phyloP scores from a whole-genome alignment of 2,888 invertebrate genomes.

The Cosmorhoe ocellata region DNA sequence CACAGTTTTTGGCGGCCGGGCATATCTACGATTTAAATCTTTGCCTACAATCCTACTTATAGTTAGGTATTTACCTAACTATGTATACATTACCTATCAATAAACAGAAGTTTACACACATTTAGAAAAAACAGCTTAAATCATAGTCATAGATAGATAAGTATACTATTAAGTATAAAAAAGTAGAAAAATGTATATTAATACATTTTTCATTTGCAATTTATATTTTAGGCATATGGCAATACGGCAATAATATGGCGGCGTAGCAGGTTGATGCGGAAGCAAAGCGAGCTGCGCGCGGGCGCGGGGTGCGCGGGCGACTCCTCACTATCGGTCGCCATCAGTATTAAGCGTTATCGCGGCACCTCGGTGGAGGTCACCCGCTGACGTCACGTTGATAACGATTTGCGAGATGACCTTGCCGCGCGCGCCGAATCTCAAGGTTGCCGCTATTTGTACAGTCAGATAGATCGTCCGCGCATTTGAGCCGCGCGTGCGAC shows the following conservation, averaged over 20 bases:
- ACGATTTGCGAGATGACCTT: slow-evolving; percentile 81
- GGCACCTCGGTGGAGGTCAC: slow-evolving; percentile 78
- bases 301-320: slow-evolving; percentile 44
- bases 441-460: slow-evolving; percentile 80
- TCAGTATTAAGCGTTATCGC: slow-evolving; percentile 69
- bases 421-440: slow-evolving; percentile 79
- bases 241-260: neutral
- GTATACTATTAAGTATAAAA: too few species aligned
- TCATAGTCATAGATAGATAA: too few species aligned
- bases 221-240: slow-evolving; percentile 8
- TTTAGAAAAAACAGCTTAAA: too few species aligned
- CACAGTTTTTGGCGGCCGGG: too few species aligned
- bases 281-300: slow-evolving; percentile 34
- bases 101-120: too few species aligned
- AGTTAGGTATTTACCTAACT: too few species aligned
- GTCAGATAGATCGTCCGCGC: slow-evolving; percentile 63
- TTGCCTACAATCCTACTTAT: too few species aligned
- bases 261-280: slow-evolving; percentile 28
- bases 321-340: slow-evolving; percentile 70
- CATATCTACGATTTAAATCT: too few species aligned
- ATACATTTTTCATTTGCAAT: neutral
- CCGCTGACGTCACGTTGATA: slow-evolving; percentile 79
- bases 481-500: slow-evolving; percentile 46
- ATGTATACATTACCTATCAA: too few species aligned
- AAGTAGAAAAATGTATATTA: too few species aligned